These are phyloP conservation scores for Iguana delicatissima DNA, from an alignment of 2,797 vertebrate genomes.

Conservation along the genomic window DNA sequence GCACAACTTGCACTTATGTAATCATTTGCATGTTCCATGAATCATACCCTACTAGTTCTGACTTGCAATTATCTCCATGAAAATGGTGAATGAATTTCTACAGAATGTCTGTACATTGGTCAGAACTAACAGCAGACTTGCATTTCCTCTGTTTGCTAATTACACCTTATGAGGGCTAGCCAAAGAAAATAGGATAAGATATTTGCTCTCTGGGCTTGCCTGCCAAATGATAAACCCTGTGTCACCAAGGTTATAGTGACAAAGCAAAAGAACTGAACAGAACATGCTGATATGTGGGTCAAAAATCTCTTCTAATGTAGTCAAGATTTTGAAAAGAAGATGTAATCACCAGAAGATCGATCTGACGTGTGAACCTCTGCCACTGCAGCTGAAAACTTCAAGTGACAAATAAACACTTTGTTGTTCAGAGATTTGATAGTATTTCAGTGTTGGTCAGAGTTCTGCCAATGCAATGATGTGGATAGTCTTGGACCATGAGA, in stretches of 20 bases:
- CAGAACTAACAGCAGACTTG: background rate
- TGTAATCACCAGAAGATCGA: constrained; percentile 4
- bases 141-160: background rate
- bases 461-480: background rate
- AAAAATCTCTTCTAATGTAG: constrained; percentile 65
- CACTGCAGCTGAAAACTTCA: constrained; percentile 7
- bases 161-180: background rate
- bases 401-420: background rate
- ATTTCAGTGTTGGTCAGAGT: background rate
- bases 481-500: background rate
- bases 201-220: constrained; percentile 67
- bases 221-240: constrained; percentile 51
- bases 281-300: constrained; percentile 56
- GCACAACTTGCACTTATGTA: background rate
- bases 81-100: background rate
- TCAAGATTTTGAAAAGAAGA: constrained; percentile 11
- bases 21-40: background rate
- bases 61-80: background rate
- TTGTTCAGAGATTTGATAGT: background rate
- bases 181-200: constrained; percentile 45
- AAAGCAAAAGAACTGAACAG: background rate
- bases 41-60: background rate
- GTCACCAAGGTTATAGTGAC: constrained; percentile 48
- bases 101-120: background rate
- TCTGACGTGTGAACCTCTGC: background rate